phyloP scores from a whole-genome alignment of 2,888 invertebrate genomes.

The Seira ritae region DNA sequence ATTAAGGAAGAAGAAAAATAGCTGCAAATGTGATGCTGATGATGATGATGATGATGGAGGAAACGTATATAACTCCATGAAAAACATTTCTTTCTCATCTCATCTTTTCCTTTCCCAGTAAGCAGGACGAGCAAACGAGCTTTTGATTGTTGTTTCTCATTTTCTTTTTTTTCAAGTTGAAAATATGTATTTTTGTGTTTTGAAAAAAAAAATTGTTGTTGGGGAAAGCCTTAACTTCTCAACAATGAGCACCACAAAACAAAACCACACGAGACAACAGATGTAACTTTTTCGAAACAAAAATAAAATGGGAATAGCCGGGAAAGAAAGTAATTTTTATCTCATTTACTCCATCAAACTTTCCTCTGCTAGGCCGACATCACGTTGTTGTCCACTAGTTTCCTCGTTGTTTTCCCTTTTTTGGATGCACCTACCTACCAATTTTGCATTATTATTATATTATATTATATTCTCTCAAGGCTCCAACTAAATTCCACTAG shows the following conservation, averaged over 20 bases:
- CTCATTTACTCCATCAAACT: constrained; percentile 57
- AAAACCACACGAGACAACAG: constrained; percentile 44
- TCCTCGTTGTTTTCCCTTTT: background rate
- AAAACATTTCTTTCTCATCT: no score
- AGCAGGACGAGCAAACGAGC: constrained; percentile 48
- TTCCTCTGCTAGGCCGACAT: constrained; percentile 25
- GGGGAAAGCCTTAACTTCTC: background rate
- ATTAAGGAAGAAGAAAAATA: constrained; percentile 56
- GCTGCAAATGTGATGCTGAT: constrained; percentile 49
- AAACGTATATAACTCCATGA: no score
- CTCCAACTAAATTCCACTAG: no score
- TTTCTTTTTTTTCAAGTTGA: background rate
- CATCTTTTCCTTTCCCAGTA: no score
- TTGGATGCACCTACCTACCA: no score
- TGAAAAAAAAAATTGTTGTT: background rate
- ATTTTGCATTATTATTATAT: no score
- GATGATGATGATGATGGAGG: no score
- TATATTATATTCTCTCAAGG: no score
- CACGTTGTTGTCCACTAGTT: constrained; percentile 1
- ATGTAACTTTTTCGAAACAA: constrained; percentile 32
- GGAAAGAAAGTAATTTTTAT: constrained; percentile 56
- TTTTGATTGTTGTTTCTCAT: constrained; percentile 56
- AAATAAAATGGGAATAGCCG: constrained; percentile 39
- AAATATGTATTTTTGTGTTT: background rate
- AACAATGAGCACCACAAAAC: constrained; percentile 10